Evolutionary conservation across 2,113 vertebrate genomes (phyloP), one percentile per base, ranked within the genome.

Genomic region (Rhabdomys dilectus): DNA sequence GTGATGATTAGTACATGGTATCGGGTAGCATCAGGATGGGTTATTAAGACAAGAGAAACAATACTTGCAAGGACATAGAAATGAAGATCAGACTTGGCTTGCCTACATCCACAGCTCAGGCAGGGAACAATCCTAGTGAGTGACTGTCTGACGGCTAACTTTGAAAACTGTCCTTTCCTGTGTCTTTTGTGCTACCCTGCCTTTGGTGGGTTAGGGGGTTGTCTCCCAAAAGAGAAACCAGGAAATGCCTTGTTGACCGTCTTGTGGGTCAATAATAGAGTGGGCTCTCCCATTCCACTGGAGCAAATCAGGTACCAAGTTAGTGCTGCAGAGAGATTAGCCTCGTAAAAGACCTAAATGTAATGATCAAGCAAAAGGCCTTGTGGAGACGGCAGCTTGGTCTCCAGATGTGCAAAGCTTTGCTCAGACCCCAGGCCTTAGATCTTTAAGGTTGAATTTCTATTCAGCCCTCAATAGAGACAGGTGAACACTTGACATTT

Each of bases 401-500:
- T 88, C 34, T 92, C 68, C 39, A 39, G 88, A 89, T 34, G 10
- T 22, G 60, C 34, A 26, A 72, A 85, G 84, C 84, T 82, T 88
- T 95, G 88, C 5, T 80, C 58, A 96, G 95, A 92, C 96, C 91
- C 97, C 98, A 93, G 94, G 97, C 96, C 95, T 97, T 68, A 70
- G 84, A 97, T 75, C 89, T 95, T 95, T 96, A 96, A 95, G 96
- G 91, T 95, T 97, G 89, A 93, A 89, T 97, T 98, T 98, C 97
- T 98, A 88, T 93, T 91, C 86, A 53, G 42, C 34, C 86, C 75
- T 87, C 95, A 96, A 42, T 72, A 76, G 93, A 95, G 94, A 48
- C 0, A 96, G 97, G 97, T 89, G 98, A 98, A 88, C 95, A 97
- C 95, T 98, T 99, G 98, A 98, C 98, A 98, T 99, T 99, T 98